These are phyloP conservation scores for Seriola rivoliana DNA, from an alignment of 2,113 vertebrate genomes.

Conservation along the genomic window DNA sequence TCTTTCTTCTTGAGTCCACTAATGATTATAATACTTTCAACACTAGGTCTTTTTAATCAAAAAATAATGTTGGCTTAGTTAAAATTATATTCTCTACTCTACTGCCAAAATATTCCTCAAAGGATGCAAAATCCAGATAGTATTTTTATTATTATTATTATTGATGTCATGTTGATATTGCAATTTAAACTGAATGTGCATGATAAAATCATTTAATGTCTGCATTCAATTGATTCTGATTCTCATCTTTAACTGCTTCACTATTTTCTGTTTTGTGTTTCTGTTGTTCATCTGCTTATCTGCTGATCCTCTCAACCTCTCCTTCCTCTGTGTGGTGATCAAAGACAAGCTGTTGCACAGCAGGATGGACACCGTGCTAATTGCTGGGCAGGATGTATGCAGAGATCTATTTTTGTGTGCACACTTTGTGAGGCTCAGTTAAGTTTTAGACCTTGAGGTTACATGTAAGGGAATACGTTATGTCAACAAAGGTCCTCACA, in stretches of 20 bases:
- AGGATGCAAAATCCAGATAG: background rate
- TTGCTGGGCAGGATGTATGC: conserved; percentile 24
- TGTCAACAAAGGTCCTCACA: no score
- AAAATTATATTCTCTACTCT: background rate
- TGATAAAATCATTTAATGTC: background rate
- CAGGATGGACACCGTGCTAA: conserved; percentile 17
- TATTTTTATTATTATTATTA: background rate
- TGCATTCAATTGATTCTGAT: background rate
- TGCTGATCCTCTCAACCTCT: background rate
- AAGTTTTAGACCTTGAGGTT: background rate
- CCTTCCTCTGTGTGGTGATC: conserved; percentile 13
- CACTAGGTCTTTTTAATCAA: background rate
- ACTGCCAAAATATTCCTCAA: background rate
- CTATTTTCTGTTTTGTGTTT: background rate
- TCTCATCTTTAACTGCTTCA: background rate
- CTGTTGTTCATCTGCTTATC: background rate
- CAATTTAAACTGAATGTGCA: background rate
- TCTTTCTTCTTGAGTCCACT: background rate
- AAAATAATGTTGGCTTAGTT: background rate
- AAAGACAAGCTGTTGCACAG: conserved; percentile 40
- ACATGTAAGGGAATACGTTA: no score
- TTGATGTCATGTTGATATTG: background rate
- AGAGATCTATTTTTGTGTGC: background rate
- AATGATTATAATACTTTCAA: background rate
- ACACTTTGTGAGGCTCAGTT: background rate